Evolutionary conservation across 2,888 invertebrate species (phyloP).

Genomic region (Miltochrista miniata): DNA sequence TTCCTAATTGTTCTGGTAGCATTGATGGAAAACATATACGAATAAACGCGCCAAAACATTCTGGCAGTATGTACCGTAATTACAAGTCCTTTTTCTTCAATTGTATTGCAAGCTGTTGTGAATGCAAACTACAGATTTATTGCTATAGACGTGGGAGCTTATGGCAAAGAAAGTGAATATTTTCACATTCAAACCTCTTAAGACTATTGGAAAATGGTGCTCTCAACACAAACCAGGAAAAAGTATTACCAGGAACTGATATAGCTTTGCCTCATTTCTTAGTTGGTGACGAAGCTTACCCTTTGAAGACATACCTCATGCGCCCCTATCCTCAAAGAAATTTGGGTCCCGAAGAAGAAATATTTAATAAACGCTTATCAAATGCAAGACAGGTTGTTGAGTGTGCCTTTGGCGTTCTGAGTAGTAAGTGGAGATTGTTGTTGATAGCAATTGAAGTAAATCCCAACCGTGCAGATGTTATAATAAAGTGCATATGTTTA

Average conservation of each 20-base stretch:
- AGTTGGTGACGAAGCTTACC: conserved; percentile 1
- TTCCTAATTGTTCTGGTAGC: conserved; percentile 8
- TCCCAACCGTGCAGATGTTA: conserved; percentile 5
- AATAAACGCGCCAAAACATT: conserved; percentile 9
- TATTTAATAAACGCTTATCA: conserved; percentile 3
- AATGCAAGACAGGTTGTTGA: conserved; percentile 1
- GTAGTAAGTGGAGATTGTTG: conserved; percentile 15
- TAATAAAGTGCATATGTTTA: conserved; percentile 13
- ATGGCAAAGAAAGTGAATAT: conserved; percentile 10
- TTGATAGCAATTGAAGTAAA: conserved; percentile 13
- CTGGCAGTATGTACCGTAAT: conserved; percentile 12
- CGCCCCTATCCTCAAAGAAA: too few species aligned
- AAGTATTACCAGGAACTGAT: conserved; percentile 2
- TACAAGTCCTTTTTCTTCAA: conserved; percentile 14
- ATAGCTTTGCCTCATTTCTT: background rate
- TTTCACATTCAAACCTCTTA: conserved; percentile 6
- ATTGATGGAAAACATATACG: too few species aligned
- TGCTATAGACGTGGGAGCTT: too few species aligned
- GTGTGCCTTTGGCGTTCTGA: conserved; percentile 10
- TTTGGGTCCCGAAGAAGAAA: background rate
- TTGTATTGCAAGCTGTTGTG: conserved; percentile 16
- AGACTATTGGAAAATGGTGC: conserved; percentile 16
- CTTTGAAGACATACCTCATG: too few species aligned
- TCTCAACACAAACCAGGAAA: conserved; percentile 4
- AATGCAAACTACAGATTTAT: conserved; percentile 7